These are phyloP conservation scores for Zhuqinia jingwanae DNA, from an alignment of 2,888 invertebrate genomes.

Conservation along the genomic window DNA sequence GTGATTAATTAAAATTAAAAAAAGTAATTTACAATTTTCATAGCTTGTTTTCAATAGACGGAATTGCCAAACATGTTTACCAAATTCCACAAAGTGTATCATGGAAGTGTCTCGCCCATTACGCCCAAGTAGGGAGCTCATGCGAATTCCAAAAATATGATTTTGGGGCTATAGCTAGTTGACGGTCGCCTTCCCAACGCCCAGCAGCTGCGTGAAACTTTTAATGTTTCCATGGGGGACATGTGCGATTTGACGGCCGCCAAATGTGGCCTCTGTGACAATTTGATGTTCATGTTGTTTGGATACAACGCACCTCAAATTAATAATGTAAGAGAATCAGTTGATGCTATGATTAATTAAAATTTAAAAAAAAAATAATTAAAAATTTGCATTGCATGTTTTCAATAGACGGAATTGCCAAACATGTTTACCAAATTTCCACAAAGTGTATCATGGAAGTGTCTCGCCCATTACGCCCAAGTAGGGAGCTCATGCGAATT, in stretches of 20 bases:
- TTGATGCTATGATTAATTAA: background rate
- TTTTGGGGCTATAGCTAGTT: conserved; percentile 23
- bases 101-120: conserved; percentile 35
- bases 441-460: background rate
- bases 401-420: conserved; percentile 33
- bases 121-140: conserved; percentile 21
- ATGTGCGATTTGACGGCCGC: background rate
- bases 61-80: conserved; percentile 50
- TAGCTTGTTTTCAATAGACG: conserved; percentile 25
- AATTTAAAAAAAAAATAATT: background rate
- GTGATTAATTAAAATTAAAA: background rate
- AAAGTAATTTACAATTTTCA: background rate
- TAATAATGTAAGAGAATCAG: conserved; percentile 18
- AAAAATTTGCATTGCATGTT: background rate
- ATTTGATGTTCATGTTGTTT: background rate
- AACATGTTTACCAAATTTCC: conserved; percentile 31
- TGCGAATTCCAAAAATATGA: conserved; percentile 55
- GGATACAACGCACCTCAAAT: conserved; percentile 24
- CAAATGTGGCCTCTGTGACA: conserved; percentile 37
- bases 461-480: conserved; percentile 27
- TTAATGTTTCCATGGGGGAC: background rate
- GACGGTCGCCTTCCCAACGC: background rate
- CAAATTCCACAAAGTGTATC: conserved; percentile 17
- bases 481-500: background rate
- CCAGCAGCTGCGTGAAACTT: background rate